Evolutionary conservation across 2,113 vertebrate species (phyloP), one percentile per base, ranked within the genome.

Genomic region (Agelaius phoeniceus): DNA sequence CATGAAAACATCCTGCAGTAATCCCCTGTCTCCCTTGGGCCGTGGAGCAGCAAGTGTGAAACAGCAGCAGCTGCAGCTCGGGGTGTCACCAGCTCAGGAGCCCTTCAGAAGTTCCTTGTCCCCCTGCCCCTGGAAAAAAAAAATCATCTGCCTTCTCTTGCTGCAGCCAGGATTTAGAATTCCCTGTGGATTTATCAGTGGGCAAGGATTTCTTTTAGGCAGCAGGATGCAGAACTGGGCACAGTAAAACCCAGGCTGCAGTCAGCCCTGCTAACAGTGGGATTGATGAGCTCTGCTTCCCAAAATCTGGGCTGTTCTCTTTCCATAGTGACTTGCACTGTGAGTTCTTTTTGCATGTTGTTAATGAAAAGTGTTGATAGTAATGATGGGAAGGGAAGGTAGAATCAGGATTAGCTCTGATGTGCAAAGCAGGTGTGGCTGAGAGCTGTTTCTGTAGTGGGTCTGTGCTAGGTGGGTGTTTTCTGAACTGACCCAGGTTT

Each of bases 281-380:
- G n/a, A 46, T 35, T 44, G 13, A 37, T 57, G 52, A 23, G 31
- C 39, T 71, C 23, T 39, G 78, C 61, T 69, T 93, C n/a, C 72
- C 28, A 16, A 39, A 51, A 41, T 0, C 2, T 13, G n/a, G 1
- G 1, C 26, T n/a, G 0, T 46, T 75, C 43, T 59, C 57, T 37
- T 73, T 26, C 27, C 5, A 0, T 59, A 10, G 59, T 55, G 55
- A 48, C 52, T 84, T 59, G 27, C 44, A 14, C 6, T 43, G 20
- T 30, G 46, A 68, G 28, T 82, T 48, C 6, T 39, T 67, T 16
- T 27, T 73, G 48, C 18, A 1, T 43, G 14, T 21, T 0, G 0
- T 69, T 66, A 67, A 30, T 87, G 82, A 33, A 31, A 67, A 71
- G 48, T 23, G 8, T 35, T 43, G 57, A 11, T 49, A 52, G 54